Conservation (phyloP, 2,888 invertebrate species). For the Agriotes lineatus region DNA sequence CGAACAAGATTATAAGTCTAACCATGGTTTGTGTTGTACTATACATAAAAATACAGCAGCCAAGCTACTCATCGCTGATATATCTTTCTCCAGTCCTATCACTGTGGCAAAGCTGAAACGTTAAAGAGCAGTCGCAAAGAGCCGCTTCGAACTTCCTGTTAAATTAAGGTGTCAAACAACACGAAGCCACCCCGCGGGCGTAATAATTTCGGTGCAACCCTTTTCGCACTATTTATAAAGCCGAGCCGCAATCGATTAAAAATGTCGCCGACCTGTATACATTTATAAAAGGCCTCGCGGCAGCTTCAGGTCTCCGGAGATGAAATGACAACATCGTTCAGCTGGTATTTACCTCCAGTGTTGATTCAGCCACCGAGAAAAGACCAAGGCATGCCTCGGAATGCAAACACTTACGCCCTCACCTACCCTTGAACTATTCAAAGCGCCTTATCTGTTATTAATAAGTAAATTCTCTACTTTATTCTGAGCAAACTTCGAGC, state of each 20-base stretch:
- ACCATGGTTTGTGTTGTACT: too few species aligned
- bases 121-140: too few species aligned
- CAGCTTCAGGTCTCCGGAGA: constrained; percentile 35
- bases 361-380: constrained; percentile 55
- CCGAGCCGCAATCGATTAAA: constrained; percentile 16
- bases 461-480: constrained; percentile 39
- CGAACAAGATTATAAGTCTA: too few species aligned
- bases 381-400: constrained; percentile 47
- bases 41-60: too few species aligned
- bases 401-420: constrained; percentile 48
- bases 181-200: too few species aligned
- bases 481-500: constrained; percentile 31
- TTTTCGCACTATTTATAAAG: too few species aligned
- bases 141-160: too few species aligned
- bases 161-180: too few species aligned
- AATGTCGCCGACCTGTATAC: constrained; percentile 9
- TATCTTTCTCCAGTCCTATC: too few species aligned
- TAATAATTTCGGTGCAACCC: too few species aligned
- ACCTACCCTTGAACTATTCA: constrained; percentile 42
- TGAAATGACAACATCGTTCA: constrained; percentile 54
- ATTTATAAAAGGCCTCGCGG: constrained; percentile 16
- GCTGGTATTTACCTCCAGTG: constrained; percentile 52
- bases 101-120: too few species aligned
- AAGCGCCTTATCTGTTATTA: constrained; percentile 39
- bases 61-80: too few species aligned